Base-by-base conservation (phyloP, 2,888 invertebrate genomes). In the Scaptomyza tumidula region DNA sequence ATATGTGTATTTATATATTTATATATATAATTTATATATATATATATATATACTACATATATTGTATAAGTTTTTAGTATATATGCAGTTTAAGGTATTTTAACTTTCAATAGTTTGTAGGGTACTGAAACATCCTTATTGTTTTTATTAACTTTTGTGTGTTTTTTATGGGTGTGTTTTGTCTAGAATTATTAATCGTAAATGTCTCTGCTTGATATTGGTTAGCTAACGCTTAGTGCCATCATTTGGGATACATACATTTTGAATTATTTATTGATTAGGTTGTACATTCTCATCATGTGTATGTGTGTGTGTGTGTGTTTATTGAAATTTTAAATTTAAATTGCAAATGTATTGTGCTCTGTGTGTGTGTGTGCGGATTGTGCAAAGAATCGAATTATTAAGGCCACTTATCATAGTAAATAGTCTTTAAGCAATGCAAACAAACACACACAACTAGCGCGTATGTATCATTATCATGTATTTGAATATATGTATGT, bases 381-480 rank as follows among this genome's bases (percentile, higher is more conserved):
- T 24, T 39, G 80, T 79, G 80, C 74, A 57, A 43, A 72, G 68
- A 72, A 67, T 72, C 72, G 68, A 80, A 77, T 69, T 71, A 72
- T 59, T 80, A 80, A 80, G 80, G 80, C 80, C 80, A 80, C 80
- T 80, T 80, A 80, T 76, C 67, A 72, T 82, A 84, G 84, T 86
- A 66, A 71, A 82, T 79, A 65, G 78, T 82, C 75, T 24, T 24
- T 75, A 49, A 16, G 13, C 57, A 71, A 74, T 66, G 63, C 71
- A 58, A 65, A 61, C 80, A 56, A 31, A 55, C 39, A 41, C 37
- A 39, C 63, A 66, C 71, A 66, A 59, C 55, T 54, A 11, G 61
- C 48, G 35, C 52, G 56, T 53, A 68, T 76, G 67, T 39, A 56
- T 24, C 41, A 10, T 58, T 39, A 56, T 24, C 41, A 10, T 58